Percentiles rank a stretch among this genome's conserved stretches.
Conservation (phyloP, 2,888 invertebrate species). For the Drosophila fulvimacula region DNA sequence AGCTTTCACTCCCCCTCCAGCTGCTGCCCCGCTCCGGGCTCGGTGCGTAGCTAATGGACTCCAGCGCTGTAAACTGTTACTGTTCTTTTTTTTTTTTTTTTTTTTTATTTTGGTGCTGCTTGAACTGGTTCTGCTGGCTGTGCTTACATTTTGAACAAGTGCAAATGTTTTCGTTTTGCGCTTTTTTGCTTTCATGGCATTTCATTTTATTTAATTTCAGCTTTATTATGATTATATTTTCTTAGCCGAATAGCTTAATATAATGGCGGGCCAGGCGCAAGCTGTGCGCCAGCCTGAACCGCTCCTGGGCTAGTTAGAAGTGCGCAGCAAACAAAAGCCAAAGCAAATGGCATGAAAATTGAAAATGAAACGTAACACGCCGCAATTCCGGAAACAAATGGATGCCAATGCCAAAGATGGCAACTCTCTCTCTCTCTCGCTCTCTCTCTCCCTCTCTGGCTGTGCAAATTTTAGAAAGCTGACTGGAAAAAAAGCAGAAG, state of each 20-base stretch:
- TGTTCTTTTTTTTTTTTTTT: slow-evolving; percentile 21
- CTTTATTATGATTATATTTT: slow-evolving; percentile 79
- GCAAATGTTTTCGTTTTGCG: slow-evolving; percentile 55
- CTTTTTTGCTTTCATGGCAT: slow-evolving; percentile 55
- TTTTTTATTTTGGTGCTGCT: slow-evolving; percentile 9
- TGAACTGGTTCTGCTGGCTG: slow-evolving; percentile 25
- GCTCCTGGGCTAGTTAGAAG: slow-evolving; percentile 12
- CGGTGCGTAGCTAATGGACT: slow-evolving; percentile 64
- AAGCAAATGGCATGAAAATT: slow-evolving; percentile 71
- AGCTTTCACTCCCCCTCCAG: slow-evolving; percentile 10
- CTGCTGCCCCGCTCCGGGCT: neutral
- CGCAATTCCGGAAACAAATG: slow-evolving; percentile 71
- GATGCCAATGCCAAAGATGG: slow-evolving; percentile 44
- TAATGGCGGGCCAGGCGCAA: neutral
- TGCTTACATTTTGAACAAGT: slow-evolving; percentile 73
- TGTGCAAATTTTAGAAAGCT: no score
- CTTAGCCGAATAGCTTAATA: slow-evolving; percentile 22
- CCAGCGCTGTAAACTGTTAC: slow-evolving; percentile 52
- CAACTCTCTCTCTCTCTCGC: no score
- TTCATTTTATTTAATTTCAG: slow-evolving; percentile 76
- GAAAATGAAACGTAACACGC: slow-evolving; percentile 72
- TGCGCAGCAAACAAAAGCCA: slow-evolving; percentile 30
- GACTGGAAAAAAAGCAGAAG: slow-evolving; percentile 12
- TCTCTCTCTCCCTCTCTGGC: no score
- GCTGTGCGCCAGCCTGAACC: slow-evolving; percentile 3